A percentile compares a stretch with the other conserved stretches of the same genome.
Conservation (phyloP, 2,797 vertebrate species). For the Semaprochilodus insignis region DNA sequence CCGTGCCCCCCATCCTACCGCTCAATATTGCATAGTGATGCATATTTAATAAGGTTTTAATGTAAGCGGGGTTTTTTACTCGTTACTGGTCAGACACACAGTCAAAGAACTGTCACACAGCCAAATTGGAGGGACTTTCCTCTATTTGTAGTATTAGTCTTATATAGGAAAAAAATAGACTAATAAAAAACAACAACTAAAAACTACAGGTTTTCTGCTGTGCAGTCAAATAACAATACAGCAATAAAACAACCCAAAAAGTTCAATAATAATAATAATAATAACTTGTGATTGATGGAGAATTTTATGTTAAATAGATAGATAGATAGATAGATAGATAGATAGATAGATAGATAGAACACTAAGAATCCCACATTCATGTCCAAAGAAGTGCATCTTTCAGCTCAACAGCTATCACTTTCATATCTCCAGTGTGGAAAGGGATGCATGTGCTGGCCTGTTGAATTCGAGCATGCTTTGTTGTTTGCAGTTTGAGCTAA, state of each 20-base stretch:
- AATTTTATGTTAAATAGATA: too few species aligned
- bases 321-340: too few species aligned
- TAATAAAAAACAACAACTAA: neutral
- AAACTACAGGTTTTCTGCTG: neutral
- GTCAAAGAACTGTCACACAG: neutral
- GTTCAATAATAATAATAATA: neutral
- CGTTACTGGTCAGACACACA: constrained; percentile 21
- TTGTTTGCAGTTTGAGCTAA: constrained; percentile 42
- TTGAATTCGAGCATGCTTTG: constrained; percentile 24
- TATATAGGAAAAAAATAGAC: neutral
- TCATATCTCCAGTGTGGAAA: neutral
- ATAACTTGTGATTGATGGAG: too few species aligned
- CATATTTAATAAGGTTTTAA: constrained; percentile 57
- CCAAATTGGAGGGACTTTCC: neutral
- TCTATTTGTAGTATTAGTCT: neutral
- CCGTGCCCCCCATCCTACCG: constrained; percentile 25
- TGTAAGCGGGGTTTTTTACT: constrained; percentile 39
- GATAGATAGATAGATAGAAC: too few species aligned
- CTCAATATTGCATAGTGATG: constrained; percentile 44
- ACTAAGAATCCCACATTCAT: too few species aligned
- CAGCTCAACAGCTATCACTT: neutral
- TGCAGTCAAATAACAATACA: neutral
- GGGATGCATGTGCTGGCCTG: neutral
- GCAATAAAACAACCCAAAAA: neutral
- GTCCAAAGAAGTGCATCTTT: neutral